Percentiles rank a stretch among this genome's conserved stretches.
These are phyloP conservation scores for Dynastes hyllus DNA, from an alignment of 2,888 invertebrate genomes.

Conservation along the genomic window DNA sequence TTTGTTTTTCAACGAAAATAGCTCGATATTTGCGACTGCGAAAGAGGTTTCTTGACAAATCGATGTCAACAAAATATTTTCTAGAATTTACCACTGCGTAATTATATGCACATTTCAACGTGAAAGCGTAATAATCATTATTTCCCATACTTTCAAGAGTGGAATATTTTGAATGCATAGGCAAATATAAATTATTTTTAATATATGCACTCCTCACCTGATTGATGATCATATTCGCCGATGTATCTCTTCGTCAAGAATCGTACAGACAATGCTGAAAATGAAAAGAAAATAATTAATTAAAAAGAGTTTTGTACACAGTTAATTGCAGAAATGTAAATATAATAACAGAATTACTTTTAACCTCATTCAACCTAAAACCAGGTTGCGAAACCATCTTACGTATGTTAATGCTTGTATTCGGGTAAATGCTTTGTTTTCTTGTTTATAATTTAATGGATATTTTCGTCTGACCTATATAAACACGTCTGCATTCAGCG, in stretches of 20 bases:
- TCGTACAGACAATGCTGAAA: slow-evolving; percentile 78
- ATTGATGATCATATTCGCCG: slow-evolving; percentile 95
- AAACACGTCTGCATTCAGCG: neutral
- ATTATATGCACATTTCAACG: slow-evolving; percentile 12
- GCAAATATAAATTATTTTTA: slow-evolving; percentile 33
- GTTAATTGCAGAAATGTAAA: too few relatives aligned
- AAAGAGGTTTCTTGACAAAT: slow-evolving; percentile 16
- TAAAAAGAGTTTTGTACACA: too few relatives aligned
- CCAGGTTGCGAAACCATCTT: too few relatives aligned
- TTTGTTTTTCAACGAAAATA: slow-evolving; percentile 21
- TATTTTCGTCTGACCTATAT: slow-evolving; percentile 8
- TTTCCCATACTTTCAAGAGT: neutral
- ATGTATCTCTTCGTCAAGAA: slow-evolving; percentile 95
- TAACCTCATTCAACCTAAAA: too few relatives aligned
- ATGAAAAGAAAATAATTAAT: slow-evolving; percentile 53
- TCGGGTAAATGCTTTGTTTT: too few relatives aligned
- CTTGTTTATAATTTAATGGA: neutral
- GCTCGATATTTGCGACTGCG: neutral
- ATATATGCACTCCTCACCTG: slow-evolving; percentile 76
- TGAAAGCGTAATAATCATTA: neutral
- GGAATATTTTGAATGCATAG: slow-evolving; percentile 23
- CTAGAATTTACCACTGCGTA: neutral
- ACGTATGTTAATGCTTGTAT: too few relatives aligned
- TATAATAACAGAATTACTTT: too few relatives aligned
- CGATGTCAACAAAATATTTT: slow-evolving; percentile 28